Percentiles rank a stretch among this genome's conserved stretches.
Conservation (phyloP, 2,797 vertebrate species). For the Pangasius krempfi region DNA sequence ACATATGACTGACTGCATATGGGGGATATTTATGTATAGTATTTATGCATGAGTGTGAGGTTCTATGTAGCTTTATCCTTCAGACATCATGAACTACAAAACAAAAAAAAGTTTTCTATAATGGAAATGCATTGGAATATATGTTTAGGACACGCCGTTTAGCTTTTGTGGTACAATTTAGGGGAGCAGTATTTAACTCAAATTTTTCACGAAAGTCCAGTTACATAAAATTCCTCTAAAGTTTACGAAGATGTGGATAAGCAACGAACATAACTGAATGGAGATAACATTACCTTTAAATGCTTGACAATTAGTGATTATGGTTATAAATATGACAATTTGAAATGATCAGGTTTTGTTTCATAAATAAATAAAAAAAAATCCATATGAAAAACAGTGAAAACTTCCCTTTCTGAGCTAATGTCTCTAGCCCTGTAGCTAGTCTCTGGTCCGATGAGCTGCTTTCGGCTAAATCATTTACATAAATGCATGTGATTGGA, state of each 20-base stretch:
- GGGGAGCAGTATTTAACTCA: too few relatives aligned
- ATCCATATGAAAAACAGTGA: neutral
- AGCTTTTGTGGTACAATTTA: neutral
- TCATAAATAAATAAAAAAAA: neutral
- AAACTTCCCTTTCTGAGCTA: neutral
- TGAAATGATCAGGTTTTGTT: neutral
- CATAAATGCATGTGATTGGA: neutral
- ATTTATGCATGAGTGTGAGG: neutral
- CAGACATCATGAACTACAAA: neutral
- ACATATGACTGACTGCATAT: constrained; percentile 24
- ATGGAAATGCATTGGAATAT: neutral
- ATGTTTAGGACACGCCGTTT: neutral
- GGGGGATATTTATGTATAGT: neutral
- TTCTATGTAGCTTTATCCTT: neutral
- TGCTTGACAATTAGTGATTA: neutral
- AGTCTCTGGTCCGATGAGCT: neutral
- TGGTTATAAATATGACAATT: neutral
- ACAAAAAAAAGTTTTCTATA: neutral
- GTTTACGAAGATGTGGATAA: neutral
- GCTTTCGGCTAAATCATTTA: neutral
- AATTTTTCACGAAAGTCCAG: neutral
- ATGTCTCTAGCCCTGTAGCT: neutral
- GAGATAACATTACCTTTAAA: too few relatives aligned
- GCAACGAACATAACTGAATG: neutral
- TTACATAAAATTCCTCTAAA: neutral